Evolutionary conservation across 2,113 vertebrate species (phyloP).

Genomic region (Dicerorhinus sumatrensis): DNA sequence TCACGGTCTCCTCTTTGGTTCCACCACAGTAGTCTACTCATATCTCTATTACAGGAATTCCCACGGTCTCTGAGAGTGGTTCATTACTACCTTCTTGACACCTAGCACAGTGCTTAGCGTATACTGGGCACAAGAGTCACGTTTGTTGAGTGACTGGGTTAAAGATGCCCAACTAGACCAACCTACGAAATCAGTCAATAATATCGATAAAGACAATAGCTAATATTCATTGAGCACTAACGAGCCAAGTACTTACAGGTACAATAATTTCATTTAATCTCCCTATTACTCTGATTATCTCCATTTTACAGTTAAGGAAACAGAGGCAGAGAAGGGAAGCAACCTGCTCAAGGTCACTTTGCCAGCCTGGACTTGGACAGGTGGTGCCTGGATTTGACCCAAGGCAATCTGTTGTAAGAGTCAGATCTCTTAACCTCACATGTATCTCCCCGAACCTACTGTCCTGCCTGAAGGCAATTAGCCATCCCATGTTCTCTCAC

Average conservation of each 20-base stretch:
- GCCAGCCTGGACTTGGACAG: neutral
- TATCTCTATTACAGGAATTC: neutral
- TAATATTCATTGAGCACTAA: neutral
- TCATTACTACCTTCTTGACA: neutral
- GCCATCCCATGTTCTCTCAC: neutral
- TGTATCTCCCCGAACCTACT: neutral
- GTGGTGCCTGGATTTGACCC: neutral
- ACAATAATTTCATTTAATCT: neutral
- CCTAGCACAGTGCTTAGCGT: neutral
- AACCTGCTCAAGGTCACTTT: neutral
- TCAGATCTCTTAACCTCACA: neutral
- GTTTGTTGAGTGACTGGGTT: neutral
- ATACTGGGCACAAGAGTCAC: neutral
- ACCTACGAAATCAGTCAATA: neutral
- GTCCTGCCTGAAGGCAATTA: neutral
- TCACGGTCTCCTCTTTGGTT: neutral
- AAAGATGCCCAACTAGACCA: neutral
- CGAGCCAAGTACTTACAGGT: neutral
- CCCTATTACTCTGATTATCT: neutral
- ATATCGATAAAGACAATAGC: neutral
- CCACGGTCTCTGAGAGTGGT: neutral
- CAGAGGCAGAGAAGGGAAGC: neutral
- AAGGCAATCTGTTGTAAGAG: neutral
- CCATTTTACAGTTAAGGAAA: neutral
- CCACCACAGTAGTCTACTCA: neutral